A percentile compares a stretch with the other conserved stretches of the same genome.
Evolutionary conservation across 2,888 invertebrate genomes (phyloP).

Genomic region (Leucophenga maculata): DNA sequence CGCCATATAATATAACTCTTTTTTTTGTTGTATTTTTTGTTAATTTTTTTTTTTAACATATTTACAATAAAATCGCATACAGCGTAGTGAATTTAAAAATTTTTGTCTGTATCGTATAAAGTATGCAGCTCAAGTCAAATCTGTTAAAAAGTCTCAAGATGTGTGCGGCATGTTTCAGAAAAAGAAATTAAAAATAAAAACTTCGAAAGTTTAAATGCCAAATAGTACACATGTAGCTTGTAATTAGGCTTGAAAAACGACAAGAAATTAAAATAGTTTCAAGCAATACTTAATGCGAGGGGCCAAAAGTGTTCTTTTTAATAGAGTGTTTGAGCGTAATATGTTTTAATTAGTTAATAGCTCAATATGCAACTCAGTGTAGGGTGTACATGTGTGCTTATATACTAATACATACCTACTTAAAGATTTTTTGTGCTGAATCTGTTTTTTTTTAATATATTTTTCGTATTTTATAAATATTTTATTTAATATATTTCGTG

Average conservation of each 20-base stretch:
- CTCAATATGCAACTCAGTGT: too few species aligned
- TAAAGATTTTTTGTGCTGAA: constrained; percentile 63
- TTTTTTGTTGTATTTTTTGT: background rate
- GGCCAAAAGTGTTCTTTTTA: constrained; percentile 4
- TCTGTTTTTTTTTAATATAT: constrained; percentile 33
- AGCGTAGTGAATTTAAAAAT: background rate
- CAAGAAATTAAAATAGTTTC: too few species aligned
- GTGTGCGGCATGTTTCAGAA: too few species aligned
- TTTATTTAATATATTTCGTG: constrained; percentile 14
- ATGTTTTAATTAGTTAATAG: background rate
- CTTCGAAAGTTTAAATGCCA: too few species aligned
- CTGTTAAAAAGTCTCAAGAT: too few species aligned
- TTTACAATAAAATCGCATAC: constrained; percentile 1
- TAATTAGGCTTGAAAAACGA: background rate
- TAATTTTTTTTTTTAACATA: background rate
- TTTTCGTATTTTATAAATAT: constrained; percentile 29
- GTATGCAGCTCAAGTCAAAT: constrained; percentile 2
- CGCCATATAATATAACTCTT: background rate
- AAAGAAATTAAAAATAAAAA: too few species aligned
- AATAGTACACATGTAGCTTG: too few species aligned
- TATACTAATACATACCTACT: constrained; percentile 62
- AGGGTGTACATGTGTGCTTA: constrained; percentile 36
- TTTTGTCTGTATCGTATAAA: background rate
- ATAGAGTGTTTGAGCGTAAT: constrained; percentile 16
- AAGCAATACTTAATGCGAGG: background rate